A percentile compares a stretch with the other conserved stretches of the same genome.
Evolutionary conservation across 2,113 vertebrate genomes (phyloP).

Genomic region (Malurus cyaneus): DNA sequence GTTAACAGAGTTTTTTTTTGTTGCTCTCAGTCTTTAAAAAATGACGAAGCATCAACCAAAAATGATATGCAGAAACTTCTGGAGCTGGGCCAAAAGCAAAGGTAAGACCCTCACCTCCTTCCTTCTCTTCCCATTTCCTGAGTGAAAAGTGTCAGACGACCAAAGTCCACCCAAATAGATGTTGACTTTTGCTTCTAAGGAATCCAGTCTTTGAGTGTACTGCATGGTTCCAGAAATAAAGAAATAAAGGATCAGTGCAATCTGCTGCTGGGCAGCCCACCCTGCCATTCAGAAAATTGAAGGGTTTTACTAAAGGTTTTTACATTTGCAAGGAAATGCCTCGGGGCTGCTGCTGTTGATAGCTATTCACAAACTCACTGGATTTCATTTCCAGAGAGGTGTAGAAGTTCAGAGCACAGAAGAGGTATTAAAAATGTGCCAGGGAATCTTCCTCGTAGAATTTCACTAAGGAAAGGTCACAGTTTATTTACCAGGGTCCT

Average conservation of each 20-base stretch:
- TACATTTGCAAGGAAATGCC: neutral
- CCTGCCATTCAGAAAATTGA: neutral
- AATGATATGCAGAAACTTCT: conserved; percentile 91
- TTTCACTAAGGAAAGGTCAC: neutral
- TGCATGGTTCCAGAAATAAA: neutral
- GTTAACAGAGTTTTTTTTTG: neutral
- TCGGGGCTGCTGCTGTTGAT: neutral
- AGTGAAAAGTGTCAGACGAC: neutral
- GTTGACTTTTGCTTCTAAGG: neutral
- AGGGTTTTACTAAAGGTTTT: neutral
- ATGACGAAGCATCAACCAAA: conserved; percentile 87
- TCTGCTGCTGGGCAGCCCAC: neutral
- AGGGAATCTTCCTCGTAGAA: neutral
- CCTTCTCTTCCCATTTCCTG: neutral
- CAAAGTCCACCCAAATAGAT: neutral
- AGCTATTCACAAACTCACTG: neutral
- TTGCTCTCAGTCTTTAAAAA: conserved; percentile 87
- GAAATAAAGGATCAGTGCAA: no score
- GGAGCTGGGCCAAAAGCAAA: conserved; percentile 93
- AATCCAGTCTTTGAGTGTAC: neutral
- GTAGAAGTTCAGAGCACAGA: neutral
- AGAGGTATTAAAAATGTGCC: neutral
- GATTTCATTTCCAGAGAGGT: neutral
- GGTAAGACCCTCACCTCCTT: conserved; percentile 71
- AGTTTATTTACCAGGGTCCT: neutral